These are phyloP conservation scores for Spodoptera picta DNA, from an alignment of 2,888 invertebrate species.

Conservation along the genomic window DNA sequence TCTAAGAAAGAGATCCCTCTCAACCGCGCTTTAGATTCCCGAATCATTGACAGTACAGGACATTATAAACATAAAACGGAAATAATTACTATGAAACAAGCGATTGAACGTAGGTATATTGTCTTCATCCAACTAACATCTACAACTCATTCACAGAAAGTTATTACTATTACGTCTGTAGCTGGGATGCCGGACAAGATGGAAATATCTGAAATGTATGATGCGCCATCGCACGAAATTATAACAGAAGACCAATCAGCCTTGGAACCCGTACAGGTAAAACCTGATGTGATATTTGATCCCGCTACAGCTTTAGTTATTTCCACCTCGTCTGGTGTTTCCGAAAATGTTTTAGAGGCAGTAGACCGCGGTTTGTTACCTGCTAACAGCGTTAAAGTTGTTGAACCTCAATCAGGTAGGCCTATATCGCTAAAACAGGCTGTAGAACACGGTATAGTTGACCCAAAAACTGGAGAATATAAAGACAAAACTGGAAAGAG, in stretches of 20 bases:
- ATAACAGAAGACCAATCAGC: slow-evolving; percentile 76
- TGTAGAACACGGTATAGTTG: slow-evolving; percentile 92
- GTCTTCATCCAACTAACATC: slow-evolving; percentile 88
- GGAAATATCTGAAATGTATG: slow-evolving; percentile 89
- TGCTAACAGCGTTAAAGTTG: slow-evolving; percentile 90
- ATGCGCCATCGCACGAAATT: slow-evolving; percentile 59
- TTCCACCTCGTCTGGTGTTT: slow-evolving; percentile 91
- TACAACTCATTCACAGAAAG: slow-evolving; percentile 86
- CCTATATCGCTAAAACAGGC: slow-evolving; percentile 93
- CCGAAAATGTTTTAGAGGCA: slow-evolving; percentile 92
- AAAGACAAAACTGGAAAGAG: slow-evolving; percentile 90
- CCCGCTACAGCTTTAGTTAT: slow-evolving; percentile 93
- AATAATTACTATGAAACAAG: slow-evolving; percentile 92
- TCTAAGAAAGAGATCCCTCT: slow-evolving; percentile 91
- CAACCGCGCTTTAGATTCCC: slow-evolving; percentile 92
- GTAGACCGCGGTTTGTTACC: slow-evolving; percentile 93
- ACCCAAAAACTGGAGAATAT: slow-evolving; percentile 92
- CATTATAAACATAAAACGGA: slow-evolving; percentile 90
- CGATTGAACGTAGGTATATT: slow-evolving; percentile 91
- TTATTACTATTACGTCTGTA: slow-evolving; percentile 92
- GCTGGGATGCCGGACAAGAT: slow-evolving; percentile 92
- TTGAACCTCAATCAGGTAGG: slow-evolving; percentile 91
- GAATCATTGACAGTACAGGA: slow-evolving; percentile 93
- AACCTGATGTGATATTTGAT: slow-evolving; percentile 93
- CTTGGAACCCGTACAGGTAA: slow-evolving; percentile 92